Percentiles rank a stretch among this genome's conserved stretches.
Conservation (phyloP, 2,113 vertebrate genomes). For the Ariopsis seemanni region DNA sequence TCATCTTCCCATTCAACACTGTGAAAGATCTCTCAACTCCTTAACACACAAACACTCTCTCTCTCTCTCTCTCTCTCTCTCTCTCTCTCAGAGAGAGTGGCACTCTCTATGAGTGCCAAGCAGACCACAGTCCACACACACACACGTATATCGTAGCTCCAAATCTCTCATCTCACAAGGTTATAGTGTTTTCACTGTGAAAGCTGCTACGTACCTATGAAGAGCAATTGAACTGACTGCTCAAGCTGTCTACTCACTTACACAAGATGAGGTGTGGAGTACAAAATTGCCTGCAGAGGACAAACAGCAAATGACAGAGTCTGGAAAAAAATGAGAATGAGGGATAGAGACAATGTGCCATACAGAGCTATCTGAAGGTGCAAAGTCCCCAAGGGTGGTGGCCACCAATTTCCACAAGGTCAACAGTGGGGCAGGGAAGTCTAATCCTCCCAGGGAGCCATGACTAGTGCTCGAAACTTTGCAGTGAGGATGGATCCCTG, state of each 20-base stretch:
- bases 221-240: constrained; percentile 18
- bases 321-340: constrained; percentile 43
- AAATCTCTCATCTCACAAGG: constrained; percentile 35
- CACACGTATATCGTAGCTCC: neutral
- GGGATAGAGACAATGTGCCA: constrained; percentile 60
- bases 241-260: constrained; percentile 33
- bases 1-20: constrained; percentile 51
- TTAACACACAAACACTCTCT: neutral
- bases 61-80: no score
- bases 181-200: constrained; percentile 26
- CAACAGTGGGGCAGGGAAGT: constrained; percentile 66
- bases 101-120: neutral
- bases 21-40: neutral
- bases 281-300: constrained; percentile 39
- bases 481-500: constrained; percentile 48
- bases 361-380: constrained; percentile 57
- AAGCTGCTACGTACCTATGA: constrained; percentile 14
- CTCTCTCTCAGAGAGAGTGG: neutral
- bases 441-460: constrained; percentile 47
- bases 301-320: constrained; percentile 58
- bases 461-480: constrained; percentile 49
- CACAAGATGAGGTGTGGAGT: constrained; percentile 48
- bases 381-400: constrained; percentile 54
- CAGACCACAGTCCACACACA: neutral
- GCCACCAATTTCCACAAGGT: constrained; percentile 71